Percentiles rank a stretch among this genome's conserved stretches.
These are phyloP conservation scores for Oligia fasciuncula DNA, from an alignment of 2,888 invertebrate species.

Conservation along the genomic window DNA sequence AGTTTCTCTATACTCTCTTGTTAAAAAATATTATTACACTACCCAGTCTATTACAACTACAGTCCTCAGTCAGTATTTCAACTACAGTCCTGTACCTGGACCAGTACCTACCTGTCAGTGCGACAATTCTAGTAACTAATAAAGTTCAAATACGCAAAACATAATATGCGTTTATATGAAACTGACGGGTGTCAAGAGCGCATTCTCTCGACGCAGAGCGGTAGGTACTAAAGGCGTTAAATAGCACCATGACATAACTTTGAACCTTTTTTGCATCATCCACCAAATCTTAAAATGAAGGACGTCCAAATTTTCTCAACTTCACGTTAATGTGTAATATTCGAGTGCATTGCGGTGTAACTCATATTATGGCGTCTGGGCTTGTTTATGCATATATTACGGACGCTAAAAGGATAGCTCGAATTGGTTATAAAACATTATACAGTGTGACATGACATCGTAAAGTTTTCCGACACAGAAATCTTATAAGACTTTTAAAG, in stretches of 20 bases:
- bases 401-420: conserved; percentile 61
- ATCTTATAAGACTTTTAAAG: conserved; percentile 22
- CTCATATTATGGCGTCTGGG: conserved; percentile 67
- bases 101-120: too few relatives aligned
- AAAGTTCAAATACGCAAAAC: not conserved
- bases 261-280: not conserved
- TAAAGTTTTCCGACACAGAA: conserved; percentile 46
- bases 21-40: not conserved
- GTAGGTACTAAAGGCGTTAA: not conserved
- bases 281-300: conserved; percentile 27
- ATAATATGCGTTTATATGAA: not conserved
- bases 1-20: not conserved
- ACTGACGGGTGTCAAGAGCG: not conserved
- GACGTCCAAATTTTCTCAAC: conserved; percentile 58
- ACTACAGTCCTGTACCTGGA: not conserved
- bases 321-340: conserved; percentile 60
- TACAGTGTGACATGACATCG: conserved; percentile 52
- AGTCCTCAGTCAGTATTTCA: too few relatives aligned
- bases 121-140: not conserved
- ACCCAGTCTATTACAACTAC: too few relatives aligned
- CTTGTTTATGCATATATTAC: conserved; percentile 69
- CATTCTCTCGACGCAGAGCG: not conserved
- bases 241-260: not conserved
- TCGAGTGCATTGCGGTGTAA: conserved; percentile 75
- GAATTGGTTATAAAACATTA: conserved; percentile 65